Conservation (phyloP, 2,113 vertebrate genomes). For the Apistogramma diplotaenia region DNA sequence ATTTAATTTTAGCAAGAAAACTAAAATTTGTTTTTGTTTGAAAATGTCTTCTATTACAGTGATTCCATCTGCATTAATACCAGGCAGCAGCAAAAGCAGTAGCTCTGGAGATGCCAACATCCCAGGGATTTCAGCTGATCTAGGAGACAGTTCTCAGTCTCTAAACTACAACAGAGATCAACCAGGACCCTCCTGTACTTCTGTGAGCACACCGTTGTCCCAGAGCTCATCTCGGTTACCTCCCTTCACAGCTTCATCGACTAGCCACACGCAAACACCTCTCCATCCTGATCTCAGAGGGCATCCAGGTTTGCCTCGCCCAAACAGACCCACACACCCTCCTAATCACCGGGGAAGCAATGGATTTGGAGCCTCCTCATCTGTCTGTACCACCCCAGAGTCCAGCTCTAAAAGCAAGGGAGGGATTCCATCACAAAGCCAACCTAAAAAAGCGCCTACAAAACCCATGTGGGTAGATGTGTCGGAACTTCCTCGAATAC, state of each 20-base stretch:
- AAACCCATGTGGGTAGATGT: constrained; percentile 83
- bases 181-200: constrained; percentile 28
- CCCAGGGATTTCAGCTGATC: constrained; percentile 29
- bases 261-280: background rate
- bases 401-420: constrained; percentile 51
- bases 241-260: background rate
- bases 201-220: constrained; percentile 9
- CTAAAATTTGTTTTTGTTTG: background rate
- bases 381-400: constrained; percentile 22
- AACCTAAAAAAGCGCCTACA: constrained; percentile 59
- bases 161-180: constrained; percentile 16
- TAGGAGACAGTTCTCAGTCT: constrained; percentile 52
- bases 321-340: constrained; percentile 54
- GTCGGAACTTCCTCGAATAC: constrained; percentile 90
- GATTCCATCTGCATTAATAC: constrained; percentile 58
- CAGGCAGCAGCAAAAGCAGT: constrained; percentile 30
- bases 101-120: constrained; percentile 50
- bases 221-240: constrained; percentile 25
- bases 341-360: constrained; percentile 28
- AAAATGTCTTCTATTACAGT: constrained; percentile 64
- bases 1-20: background rate
- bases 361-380: constrained; percentile 29
- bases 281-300: constrained; percentile 34
- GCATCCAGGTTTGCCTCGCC: constrained; percentile 34
- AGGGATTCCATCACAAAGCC: constrained; percentile 5